Percentiles rank a stretch among this genome's conserved stretches.
These are phyloP conservation scores for Hirtodrosophila alboralis DNA, from an alignment of 2,888 invertebrate genomes.

Conservation along the genomic window DNA sequence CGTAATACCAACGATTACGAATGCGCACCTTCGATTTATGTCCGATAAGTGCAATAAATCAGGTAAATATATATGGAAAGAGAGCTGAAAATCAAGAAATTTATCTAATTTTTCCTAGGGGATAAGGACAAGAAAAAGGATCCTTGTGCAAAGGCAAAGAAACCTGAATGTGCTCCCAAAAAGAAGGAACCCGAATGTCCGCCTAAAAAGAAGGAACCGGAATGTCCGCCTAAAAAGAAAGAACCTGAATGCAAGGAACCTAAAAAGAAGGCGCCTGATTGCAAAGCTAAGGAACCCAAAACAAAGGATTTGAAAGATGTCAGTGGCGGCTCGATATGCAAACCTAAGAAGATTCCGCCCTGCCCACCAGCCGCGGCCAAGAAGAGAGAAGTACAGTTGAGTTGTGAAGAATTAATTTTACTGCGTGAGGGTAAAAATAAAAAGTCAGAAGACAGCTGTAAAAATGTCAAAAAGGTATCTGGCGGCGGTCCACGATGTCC, in stretches of 20 bases:
- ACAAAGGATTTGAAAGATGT: slow-evolving; percentile 14
- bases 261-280: slow-evolving; percentile 4
- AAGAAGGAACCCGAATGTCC: slow-evolving; percentile 2
- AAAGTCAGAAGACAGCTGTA: too few relatives aligned
- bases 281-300: slow-evolving; percentile 4
- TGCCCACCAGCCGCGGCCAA: background rate
- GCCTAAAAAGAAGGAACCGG: background rate
- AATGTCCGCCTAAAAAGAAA: background rate
- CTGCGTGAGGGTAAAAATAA: slow-evolving; percentile 4
- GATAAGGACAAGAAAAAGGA: background rate
- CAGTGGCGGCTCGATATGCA: slow-evolving; percentile 13
- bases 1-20: slow-evolving; percentile 2
- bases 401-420: slow-evolving; percentile 27
- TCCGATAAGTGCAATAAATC: slow-evolving; percentile 19
- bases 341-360: background rate
- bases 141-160: background rate
- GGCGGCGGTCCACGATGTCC: slow-evolving; percentile 30
- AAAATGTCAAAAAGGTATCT: background rate
- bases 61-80: background rate
- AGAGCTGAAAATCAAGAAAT: background rate
- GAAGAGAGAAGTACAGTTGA: background rate
- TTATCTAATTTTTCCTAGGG: background rate
- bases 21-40: slow-evolving; percentile 10
- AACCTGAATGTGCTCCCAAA: background rate
- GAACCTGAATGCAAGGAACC: background rate